phyloP scores from a whole-genome alignment of 2,888 invertebrate genomes.

The Sinelater perroti region DNA sequence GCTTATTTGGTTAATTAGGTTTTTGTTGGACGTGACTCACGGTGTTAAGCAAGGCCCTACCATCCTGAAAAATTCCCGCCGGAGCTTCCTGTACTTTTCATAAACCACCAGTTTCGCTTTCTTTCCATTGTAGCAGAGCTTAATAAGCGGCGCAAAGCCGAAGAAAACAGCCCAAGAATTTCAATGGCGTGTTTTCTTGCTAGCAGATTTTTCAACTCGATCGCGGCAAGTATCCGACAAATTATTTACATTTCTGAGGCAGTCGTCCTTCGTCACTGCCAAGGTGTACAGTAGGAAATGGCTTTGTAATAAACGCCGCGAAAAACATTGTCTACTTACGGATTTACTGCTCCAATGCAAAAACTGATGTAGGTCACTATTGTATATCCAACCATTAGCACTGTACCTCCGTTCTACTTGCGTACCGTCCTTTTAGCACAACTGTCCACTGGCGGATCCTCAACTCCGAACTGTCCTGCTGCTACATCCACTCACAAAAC shows the following conservation, averaged over 20 bases:
- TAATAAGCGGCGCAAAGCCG: no score
- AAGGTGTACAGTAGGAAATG: constrained; percentile 33
- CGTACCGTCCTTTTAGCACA: constrained; percentile 46
- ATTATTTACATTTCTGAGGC: constrained; percentile 28
- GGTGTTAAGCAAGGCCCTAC: constrained; percentile 18
- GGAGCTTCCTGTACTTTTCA: no score
- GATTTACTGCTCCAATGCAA: constrained; percentile 34
- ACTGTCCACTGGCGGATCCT: constrained; percentile 2
- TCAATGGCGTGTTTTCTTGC: constrained; percentile 5
- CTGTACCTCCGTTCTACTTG: constrained; percentile 50
- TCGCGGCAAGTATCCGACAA: constrained; percentile 3
- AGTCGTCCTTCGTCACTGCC: constrained; percentile 39
- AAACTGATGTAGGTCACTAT: constrained; percentile 52
- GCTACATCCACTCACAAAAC: no score
- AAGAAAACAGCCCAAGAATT: no score
- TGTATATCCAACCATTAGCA: constrained; percentile 53
- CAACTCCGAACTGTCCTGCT: constrained; percentile 2
- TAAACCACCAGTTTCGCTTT: no score
- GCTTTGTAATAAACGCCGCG: constrained; percentile 14
- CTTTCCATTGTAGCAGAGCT: no score
- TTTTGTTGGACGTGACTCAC: constrained; percentile 27
- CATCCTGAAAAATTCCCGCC: no score
- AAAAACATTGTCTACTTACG: constrained; percentile 37
- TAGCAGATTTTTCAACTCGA: constrained; percentile 9
- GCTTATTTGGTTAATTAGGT: constrained; percentile 34